Evolutionary conservation across 2,888 invertebrate species (phyloP), one percentile per base, ranked within the genome.

Genomic region (Thelaira solivaga): DNA sequence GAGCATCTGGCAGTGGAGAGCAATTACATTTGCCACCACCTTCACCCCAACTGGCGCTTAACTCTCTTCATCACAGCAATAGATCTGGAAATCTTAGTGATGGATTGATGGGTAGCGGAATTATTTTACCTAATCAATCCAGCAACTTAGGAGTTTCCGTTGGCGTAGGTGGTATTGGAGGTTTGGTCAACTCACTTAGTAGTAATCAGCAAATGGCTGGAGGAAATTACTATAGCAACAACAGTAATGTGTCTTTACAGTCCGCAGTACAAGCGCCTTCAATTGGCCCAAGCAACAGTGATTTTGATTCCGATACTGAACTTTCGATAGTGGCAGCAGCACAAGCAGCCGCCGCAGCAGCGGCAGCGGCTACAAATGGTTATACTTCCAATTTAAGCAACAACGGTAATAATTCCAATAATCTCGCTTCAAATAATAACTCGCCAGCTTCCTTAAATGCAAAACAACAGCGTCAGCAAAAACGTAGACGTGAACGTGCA

Each of bases 401-500:
- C 24, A 68, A 47, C 22, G 67, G 55, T 51, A 83, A 78, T 16
- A 74, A 75, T 68, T 67, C 74, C 53, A 75, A 59, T 67, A 75
- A 75, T 68, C 20, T 68, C 24, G 53, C 36, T 36, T 62, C 53
- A 22, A 68, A 74, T 65, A 82, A 82, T 18, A 83, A 84, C 75
- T 76, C 83, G 16, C 43, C 76, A n/a, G 65, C 76, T 72, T 78
- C 78, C 65, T 71, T 88, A 10, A 88, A 87, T 81, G 85, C 88
- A 10, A 89, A 88, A 81, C 89, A 88, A 62, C 89, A 89, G 73
- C 86, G 89, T 20, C 94, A 94, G 90, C 92, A 94, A 90, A 96
- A 95, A 90, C 93, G 95, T 90, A 93, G 96, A 90, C 93, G 96
- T 90, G 95, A 95, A 91, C 93, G 96, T 91, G 96, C 96, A 88